Conservation (phyloP, 2,888 invertebrate species). For the Steinernema hermaphroditum region DNA sequence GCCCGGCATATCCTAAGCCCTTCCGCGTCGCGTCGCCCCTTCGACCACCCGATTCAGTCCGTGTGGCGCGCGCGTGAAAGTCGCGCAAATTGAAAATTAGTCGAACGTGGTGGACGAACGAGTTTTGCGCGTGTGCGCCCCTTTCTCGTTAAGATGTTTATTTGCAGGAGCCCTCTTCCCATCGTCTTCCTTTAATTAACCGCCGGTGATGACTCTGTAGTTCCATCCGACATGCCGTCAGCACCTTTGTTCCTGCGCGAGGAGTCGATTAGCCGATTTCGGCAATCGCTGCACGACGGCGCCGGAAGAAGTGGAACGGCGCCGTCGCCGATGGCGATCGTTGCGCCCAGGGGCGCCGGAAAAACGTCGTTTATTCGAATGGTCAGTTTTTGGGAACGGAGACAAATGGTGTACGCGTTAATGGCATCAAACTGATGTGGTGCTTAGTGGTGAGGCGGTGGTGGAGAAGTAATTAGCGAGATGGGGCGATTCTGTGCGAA, state of each 20-base stretch:
- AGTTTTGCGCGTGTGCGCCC: constrained; percentile 11
- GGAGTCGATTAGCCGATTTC: constrained; percentile 17
- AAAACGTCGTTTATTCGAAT: constrained; percentile 31
- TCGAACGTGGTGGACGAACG: background rate
- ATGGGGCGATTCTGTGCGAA: background rate
- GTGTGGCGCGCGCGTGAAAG: constrained; percentile 7
- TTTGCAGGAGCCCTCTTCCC: background rate
- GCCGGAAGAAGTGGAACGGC: background rate
- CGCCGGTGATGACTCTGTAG: background rate
- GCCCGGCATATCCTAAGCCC: constrained; percentile 4
- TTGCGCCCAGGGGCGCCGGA: constrained; percentile 26
- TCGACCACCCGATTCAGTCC: background rate
- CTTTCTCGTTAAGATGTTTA: background rate
- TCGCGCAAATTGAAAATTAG: constrained; percentile 25
- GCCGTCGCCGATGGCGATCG: constrained; percentile 18
- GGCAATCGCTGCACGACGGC: constrained; percentile 15
- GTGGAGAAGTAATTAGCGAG: constrained; percentile 6
- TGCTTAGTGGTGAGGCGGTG: background rate
- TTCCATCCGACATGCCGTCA: background rate
- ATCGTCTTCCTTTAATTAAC: background rate
- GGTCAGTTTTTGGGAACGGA: constrained; percentile 8
- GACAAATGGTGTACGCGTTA: constrained; percentile 20
- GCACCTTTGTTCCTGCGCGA: constrained; percentile 15
- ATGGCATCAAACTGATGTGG: background rate
- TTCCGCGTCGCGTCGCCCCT: too few relatives aligned